phyloP scores from a whole-genome alignment of 2,888 invertebrate species.

The Formica aserva region DNA sequence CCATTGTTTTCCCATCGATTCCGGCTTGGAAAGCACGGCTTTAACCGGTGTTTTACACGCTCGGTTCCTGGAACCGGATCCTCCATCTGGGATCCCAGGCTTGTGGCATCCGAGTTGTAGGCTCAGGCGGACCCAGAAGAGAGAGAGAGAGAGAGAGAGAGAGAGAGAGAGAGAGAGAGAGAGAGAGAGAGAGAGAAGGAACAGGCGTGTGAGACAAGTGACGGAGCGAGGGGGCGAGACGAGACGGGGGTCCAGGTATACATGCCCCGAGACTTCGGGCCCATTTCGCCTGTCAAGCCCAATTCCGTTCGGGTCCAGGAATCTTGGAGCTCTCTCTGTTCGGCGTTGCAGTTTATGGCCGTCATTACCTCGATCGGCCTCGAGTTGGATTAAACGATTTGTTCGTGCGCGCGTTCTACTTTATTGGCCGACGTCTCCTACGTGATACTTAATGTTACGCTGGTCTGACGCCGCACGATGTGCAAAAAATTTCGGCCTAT shows the following conservation, averaged over 20 bases:
- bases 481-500: conserved; percentile 33
- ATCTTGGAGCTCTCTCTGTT: conserved; percentile 68
- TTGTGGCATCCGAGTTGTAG: conserved; percentile 73
- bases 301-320: conserved; percentile 81
- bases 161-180: conserved; percentile 40
- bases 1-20: conserved; percentile 83
- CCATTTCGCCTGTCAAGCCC: conserved; percentile 85
- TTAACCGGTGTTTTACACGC: conserved; percentile 84
- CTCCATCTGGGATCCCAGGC: conserved; percentile 75
- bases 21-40: conserved; percentile 82
- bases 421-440: conserved; percentile 61
- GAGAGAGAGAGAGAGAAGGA: conserved; percentile 49
- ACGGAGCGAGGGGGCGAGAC: conserved; percentile 21
- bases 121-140: conserved; percentile 46
- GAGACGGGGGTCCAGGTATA: conserved; percentile 73
- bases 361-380: conserved; percentile 84
- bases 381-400: conserved; percentile 84
- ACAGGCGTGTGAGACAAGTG: conserved; percentile 16
- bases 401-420: conserved; percentile 75
- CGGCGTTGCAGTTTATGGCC: conserved; percentile 83
- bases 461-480: conserved; percentile 64
- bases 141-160: conserved; percentile 60
- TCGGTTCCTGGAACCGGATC: conserved; percentile 82
- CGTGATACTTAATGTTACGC: conserved; percentile 58
- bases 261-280: conserved; percentile 75